phyloP scores from a whole-genome alignment of 2,797 vertebrate species.

The Apogon hyalosoma region DNA sequence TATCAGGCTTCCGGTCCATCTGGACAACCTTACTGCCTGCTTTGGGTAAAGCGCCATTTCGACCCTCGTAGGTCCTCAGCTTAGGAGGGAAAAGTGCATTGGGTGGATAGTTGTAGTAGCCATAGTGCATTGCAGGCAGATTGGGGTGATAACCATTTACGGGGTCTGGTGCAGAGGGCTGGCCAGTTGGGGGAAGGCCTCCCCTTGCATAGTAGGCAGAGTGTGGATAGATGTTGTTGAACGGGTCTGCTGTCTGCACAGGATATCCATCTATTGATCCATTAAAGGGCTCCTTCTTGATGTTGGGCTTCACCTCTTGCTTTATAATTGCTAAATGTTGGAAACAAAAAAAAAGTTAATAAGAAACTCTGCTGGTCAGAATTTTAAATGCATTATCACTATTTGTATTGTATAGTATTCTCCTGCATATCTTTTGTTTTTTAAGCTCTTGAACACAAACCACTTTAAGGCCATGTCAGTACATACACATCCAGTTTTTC shows the following conservation, averaged over 20 bases:
- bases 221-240: conserved; percentile 92
- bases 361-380: conserved; percentile 6
- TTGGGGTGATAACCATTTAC: conserved; percentile 94
- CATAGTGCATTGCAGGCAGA: conserved; percentile 88
- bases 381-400: conserved; percentile 10
- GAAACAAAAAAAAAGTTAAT: conserved; percentile 36
- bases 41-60: conserved; percentile 81
- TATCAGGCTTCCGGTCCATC: conserved; percentile 89
- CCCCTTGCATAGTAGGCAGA: conserved; percentile 97
- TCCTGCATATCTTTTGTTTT: background rate
- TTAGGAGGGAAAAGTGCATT: conserved; percentile 91
- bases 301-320: conserved; percentile 90
- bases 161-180: conserved; percentile 80
- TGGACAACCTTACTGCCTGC: conserved; percentile 65
- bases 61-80: conserved; percentile 87
- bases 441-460: background rate
- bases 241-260: conserved; percentile 90
- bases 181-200: conserved; percentile 86
- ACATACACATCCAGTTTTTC: too few species aligned
- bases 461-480: too few species aligned
- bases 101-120: conserved; percentile 91
- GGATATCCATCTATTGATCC: conserved; percentile 92
- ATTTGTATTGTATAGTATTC: background rate
- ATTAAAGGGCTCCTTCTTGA: conserved; percentile 86
- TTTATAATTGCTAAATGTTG: conserved; percentile 84